phyloP scores from a whole-genome alignment of 2,113 vertebrate species.

The Plestiodon gilberti region DNA sequence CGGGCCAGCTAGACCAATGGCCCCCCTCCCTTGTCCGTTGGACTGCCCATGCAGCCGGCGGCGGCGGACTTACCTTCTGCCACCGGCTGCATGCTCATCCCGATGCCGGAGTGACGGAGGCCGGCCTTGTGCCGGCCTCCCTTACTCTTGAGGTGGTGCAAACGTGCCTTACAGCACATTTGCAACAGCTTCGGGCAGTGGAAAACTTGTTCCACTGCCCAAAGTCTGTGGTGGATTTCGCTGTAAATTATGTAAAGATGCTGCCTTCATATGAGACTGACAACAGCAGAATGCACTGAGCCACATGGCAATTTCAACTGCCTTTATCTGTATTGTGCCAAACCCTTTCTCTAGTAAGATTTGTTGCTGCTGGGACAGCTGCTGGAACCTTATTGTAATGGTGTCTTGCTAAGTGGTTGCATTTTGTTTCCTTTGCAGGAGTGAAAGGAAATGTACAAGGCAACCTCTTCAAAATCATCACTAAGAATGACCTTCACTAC shows the following conservation, averaged over 20 bases:
- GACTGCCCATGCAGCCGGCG: no score
- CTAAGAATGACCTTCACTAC: slow-evolving; percentile 87
- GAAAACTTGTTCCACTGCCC: no score
- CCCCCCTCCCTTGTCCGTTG: no score
- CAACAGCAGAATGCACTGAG: neutral
- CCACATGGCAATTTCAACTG: neutral
- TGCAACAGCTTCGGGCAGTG: no score
- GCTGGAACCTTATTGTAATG: neutral
- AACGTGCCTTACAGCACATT: no score
- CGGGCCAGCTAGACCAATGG: no score
- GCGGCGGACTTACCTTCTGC: no score
- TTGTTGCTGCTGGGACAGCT: neutral
- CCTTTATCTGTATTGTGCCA: neutral
- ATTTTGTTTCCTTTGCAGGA: slow-evolving; percentile 71
- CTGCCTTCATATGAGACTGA: neutral
- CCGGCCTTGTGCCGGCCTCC: no score
- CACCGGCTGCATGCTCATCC: no score
- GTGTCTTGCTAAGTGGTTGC: neutral
- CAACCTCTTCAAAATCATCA: slow-evolving; percentile 97
- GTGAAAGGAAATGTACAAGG: slow-evolving; percentile 96
- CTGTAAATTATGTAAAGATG: neutral
- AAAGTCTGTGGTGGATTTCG: no score
- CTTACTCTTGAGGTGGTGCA: no score
- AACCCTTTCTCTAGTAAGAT: neutral
- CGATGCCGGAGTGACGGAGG: no score